Percentiles rank a stretch among this genome's conserved stretches.
These are phyloP conservation scores for Meliscaeva auricollis DNA, from an alignment of 2,888 invertebrate genomes.

Conservation along the genomic window DNA sequence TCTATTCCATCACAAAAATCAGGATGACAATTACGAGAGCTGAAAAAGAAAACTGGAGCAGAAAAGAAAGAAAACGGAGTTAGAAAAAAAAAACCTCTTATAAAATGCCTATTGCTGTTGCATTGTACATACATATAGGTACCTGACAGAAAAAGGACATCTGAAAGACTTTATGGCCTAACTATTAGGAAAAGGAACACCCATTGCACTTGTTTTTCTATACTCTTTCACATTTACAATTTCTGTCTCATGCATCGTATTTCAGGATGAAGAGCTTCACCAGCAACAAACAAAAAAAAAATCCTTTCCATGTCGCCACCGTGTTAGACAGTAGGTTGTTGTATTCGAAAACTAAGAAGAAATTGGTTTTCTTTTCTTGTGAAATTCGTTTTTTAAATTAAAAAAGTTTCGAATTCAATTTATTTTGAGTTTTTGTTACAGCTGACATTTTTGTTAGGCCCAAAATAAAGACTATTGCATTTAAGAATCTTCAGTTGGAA, in stretches of 20 bases:
- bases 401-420: too few species aligned
- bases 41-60: constrained; percentile 64
- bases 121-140: too few species aligned
- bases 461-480: too few species aligned
- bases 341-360: neutral
- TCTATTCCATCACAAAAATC: neutral
- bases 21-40: constrained; percentile 55
- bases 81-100: constrained; percentile 17
- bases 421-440: too few species aligned
- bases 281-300: constrained; percentile 30
- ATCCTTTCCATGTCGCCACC: neutral
- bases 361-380: neutral
- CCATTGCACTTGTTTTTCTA: constrained; percentile 55
- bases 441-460: too few species aligned
- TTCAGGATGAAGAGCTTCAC: constrained; percentile 47
- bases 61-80: constrained; percentile 11
- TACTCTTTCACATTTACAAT: constrained; percentile 30
- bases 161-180: constrained; percentile 41
- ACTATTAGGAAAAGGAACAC: constrained; percentile 47
- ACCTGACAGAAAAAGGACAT: constrained; percentile 69
- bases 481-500: too few species aligned
- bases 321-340: neutral
- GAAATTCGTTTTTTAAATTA: neutral
- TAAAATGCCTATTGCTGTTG: constrained; percentile 45
- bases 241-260: constrained; percentile 48